Evolutionary conservation across 2,113 vertebrate genomes (phyloP).

Genomic region (Carettochelys insculpta): DNA sequence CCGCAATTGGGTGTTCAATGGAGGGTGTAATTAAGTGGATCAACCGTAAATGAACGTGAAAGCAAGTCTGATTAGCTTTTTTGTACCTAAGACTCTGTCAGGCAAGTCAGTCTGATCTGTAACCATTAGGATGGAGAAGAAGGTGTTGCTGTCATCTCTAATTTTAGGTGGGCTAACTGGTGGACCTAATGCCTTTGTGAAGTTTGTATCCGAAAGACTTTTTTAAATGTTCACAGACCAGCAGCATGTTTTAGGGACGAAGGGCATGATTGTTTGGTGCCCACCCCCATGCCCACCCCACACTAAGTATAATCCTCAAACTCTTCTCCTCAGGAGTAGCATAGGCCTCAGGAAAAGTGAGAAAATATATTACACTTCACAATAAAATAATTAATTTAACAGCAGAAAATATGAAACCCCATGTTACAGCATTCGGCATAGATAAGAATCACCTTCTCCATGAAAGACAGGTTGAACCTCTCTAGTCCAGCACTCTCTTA

Average conservation of each 20-base stretch:
- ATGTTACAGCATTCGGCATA: background rate
- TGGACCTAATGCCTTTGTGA: background rate
- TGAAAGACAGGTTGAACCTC: too few relatives aligned
- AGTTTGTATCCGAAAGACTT: background rate
- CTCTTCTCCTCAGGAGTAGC: background rate
- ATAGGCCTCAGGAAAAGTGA: background rate
- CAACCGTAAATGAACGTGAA: slow-evolving; percentile 6
- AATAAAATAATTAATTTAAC: background rate
- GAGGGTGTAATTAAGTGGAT: slow-evolving; percentile 42
- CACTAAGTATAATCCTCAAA: background rate
- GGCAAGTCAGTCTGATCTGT: slow-evolving; percentile 12
- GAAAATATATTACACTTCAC: background rate
- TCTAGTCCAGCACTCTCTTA: too few relatives aligned
- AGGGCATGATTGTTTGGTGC: background rate
- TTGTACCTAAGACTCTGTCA: background rate
- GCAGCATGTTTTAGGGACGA: background rate
- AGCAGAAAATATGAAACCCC: background rate
- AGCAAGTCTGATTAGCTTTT: slow-evolving; percentile 17
- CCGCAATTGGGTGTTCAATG: slow-evolving; percentile 8
- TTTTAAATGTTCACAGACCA: background rate
- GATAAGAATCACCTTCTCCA: background rate
- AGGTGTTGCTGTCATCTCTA: background rate
- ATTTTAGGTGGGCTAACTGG: background rate
- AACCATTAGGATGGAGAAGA: background rate
- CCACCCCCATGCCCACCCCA: too few relatives aligned